Percentiles rank a stretch among this genome's conserved stretches.
Conservation (phyloP, 2,113 vertebrate species). For the Trinectes maculatus region DNA sequence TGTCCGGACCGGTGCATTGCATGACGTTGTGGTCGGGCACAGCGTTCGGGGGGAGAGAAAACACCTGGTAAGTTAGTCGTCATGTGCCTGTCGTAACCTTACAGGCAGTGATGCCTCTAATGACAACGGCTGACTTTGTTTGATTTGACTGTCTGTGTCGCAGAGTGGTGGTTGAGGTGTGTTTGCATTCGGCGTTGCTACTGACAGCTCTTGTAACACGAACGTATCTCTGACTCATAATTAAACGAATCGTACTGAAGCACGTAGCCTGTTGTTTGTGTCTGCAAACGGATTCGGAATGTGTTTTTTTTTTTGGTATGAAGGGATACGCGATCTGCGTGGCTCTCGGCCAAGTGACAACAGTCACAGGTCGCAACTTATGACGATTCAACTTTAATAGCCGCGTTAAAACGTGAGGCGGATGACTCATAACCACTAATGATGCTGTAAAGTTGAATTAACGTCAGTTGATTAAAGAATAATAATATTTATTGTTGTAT, state of each 20-base stretch:
- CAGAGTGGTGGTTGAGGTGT: not conserved
- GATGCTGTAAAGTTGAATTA: slow-evolving; percentile 24
- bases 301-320: slow-evolving; percentile 21
- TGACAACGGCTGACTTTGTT: not conserved
- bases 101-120: slow-evolving; percentile 9
- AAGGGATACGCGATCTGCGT: slow-evolving; percentile 17
- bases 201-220: slow-evolving; percentile 4
- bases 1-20: slow-evolving; percentile 7
- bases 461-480: slow-evolving; percentile 11
- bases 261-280: not conserved
- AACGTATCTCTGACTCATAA: slow-evolving; percentile 4
- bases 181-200: not conserved
- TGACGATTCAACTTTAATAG: slow-evolving; percentile 46
- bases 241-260: not conserved
- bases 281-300: slow-evolving; percentile 12
- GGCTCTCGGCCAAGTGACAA: slow-evolving; percentile 55
- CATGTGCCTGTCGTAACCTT: slow-evolving; percentile 20
- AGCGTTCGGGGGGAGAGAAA: slow-evolving; percentile 10
- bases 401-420: slow-evolving; percentile 26
- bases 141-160: not conserved
- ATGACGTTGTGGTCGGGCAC: slow-evolving; percentile 10
- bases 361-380: slow-evolving; percentile 40
- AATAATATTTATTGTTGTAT: not conserved
- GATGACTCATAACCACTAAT: slow-evolving; percentile 26
- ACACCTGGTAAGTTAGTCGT: slow-evolving; percentile 41